These are phyloP conservation scores for Phalangium opilio DNA, from an alignment of 2,888 invertebrate species.

Conservation along the genomic window DNA sequence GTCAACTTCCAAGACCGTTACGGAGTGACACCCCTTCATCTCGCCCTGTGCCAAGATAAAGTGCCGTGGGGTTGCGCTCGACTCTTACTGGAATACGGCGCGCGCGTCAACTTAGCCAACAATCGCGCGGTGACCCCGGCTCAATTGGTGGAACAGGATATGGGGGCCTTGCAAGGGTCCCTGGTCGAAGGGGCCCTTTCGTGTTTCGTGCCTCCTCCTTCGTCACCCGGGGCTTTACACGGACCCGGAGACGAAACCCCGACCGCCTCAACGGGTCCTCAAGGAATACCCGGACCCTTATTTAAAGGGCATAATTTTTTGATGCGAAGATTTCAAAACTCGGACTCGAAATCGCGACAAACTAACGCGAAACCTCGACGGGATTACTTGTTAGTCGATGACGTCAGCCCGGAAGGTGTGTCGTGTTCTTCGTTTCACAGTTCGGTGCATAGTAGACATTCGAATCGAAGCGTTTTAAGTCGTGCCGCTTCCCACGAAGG, in stretches of 20 bases:
- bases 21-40: constrained; percentile 42
- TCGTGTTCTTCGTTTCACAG: constrained; percentile 8
- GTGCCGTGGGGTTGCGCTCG: constrained; percentile 39
- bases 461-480: background rate
- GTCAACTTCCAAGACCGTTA: constrained; percentile 37
- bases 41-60: constrained; percentile 40
- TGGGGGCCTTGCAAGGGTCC: constrained; percentile 37
- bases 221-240: background rate
- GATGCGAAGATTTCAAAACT: constrained; percentile 11
- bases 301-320: constrained; percentile 11
- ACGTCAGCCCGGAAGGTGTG: constrained; percentile 2
- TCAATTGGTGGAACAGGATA: constrained; percentile 37
- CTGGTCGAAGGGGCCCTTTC: constrained; percentile 32
- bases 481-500: background rate
- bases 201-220: constrained; percentile 5
- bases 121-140: constrained; percentile 37
- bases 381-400: constrained; percentile 8
- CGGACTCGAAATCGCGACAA: constrained; percentile 9
- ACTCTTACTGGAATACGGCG: constrained; percentile 38
- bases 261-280: background rate
- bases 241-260: background rate
- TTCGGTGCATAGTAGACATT: constrained; percentile 5
- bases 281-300: constrained; percentile 2
- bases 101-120: constrained; percentile 35
- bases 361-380: constrained; percentile 5